Conservation (phyloP, 2,888 invertebrate species). For the Drosophila rubida region DNA sequence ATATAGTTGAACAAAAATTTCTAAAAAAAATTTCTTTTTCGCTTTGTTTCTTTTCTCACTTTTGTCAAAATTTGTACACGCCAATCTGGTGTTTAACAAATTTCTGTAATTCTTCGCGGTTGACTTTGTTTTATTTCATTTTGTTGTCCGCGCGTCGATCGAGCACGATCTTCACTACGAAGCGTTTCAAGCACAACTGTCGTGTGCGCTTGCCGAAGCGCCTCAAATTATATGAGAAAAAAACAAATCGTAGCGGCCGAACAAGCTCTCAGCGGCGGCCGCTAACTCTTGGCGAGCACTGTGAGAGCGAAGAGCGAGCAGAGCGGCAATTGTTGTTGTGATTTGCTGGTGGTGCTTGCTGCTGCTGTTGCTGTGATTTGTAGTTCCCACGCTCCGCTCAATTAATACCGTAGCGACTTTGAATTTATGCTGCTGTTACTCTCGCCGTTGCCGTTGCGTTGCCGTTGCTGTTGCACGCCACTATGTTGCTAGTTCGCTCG, state of each 20-base stretch:
- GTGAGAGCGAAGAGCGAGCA: conserved; percentile 58
- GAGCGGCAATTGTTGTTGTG: conserved; percentile 47
- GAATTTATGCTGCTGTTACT: conserved; percentile 62
- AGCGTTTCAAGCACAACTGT: conserved; percentile 84
- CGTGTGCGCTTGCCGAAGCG: conserved; percentile 62
- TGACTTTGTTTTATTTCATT: conserved; percentile 22
- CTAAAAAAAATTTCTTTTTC: conserved; percentile 65
- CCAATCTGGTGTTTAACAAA: conserved; percentile 34
- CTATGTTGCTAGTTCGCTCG: conserved; percentile 35
- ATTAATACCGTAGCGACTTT: conserved; percentile 63
- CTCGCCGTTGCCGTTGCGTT: conserved; percentile 10
- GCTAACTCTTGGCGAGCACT: conserved; percentile 29
- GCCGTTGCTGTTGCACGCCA: conserved; percentile 25
- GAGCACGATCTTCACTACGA: conserved; percentile 82
- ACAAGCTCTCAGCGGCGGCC: conserved; percentile 27
- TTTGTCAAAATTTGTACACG: conserved; percentile 20
- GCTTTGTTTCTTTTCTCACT: conserved; percentile 19
- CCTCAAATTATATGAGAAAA: conserved; percentile 67
- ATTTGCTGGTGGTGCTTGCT: conserved; percentile 9
- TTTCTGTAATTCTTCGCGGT: conserved; percentile 14
- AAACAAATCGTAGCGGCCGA: conserved; percentile 20
- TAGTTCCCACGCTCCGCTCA: conserved; percentile 73
- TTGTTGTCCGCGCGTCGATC: conserved; percentile 55
- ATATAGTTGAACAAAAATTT: conserved; percentile 51
- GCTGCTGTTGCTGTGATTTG: conserved; percentile 65